Conservation (phyloP, 2,113 vertebrate genomes). For the Charadrius vociferus region DNA sequence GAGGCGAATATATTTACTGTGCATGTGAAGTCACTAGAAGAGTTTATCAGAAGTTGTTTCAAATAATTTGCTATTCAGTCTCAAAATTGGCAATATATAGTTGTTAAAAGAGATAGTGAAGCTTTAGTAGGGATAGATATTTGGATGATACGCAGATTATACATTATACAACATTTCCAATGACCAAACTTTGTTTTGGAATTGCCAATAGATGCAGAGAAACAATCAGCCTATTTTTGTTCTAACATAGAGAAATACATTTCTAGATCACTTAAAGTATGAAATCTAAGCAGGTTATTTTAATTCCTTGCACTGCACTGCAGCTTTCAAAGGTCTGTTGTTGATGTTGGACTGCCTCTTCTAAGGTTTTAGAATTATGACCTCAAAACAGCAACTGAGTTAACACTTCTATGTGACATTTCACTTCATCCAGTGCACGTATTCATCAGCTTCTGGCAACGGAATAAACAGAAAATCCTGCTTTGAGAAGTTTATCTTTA, state of each 20-base stretch:
- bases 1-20: not conserved
- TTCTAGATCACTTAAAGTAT: not conserved
- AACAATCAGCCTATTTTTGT: rapidly evolving
- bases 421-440: not conserved
- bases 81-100: not conserved
- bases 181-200: not conserved
- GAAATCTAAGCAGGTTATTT: not conserved
- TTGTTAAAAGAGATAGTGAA: not conserved
- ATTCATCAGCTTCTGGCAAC: not conserved
- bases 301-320: not conserved
- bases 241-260: not conserved
- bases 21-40: not conserved
- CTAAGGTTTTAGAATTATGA: not conserved
- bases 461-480: not conserved
- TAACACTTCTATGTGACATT: not conserved
- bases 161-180: not conserved
- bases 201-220: not conserved
- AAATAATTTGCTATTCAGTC: not conserved
- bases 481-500: not conserved
- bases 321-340: not conserved
- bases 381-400: not conserved
- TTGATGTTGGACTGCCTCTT: not conserved
- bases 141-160: rapidly evolving
- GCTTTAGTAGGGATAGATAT: not conserved
- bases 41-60: not conserved